Evolutionary conservation across 2,797 vertebrate genomes (phyloP).

Genomic region (Molossus alvarezi): DNA sequence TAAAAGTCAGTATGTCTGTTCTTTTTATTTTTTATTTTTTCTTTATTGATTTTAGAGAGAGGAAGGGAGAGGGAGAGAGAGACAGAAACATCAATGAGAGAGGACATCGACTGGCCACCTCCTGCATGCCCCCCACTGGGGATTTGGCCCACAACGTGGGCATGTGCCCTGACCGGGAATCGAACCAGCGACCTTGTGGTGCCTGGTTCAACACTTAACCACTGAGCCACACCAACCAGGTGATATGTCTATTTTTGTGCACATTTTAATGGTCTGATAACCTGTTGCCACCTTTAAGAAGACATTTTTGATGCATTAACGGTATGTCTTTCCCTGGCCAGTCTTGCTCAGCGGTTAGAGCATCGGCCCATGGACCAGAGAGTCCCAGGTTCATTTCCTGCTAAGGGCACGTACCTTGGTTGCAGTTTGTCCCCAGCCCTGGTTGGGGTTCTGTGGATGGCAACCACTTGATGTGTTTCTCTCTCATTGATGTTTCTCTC

Average conservation of each 20-base stretch:
- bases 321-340: not conserved
- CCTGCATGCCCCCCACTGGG: not conserved
- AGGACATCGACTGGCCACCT: not conserved
- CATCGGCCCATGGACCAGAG: too few relatives aligned
- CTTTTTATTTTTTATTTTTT: not conserved
- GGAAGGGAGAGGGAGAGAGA: not conserved
- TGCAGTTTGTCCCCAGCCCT: too few relatives aligned
- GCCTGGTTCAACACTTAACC: not conserved
- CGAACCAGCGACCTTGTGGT: not conserved
- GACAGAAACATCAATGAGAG: not conserved
- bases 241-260: constrained; percentile 12
- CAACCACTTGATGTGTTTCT: too few relatives aligned
- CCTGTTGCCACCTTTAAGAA: constrained; percentile 16
- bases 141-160: not conserved
- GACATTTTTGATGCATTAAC: constrained; percentile 47
- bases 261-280: not conserved
- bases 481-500: too few relatives aligned
- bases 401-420: too few relatives aligned
- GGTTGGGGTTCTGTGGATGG: too few relatives aligned
- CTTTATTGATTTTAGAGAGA: not conserved
- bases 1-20: constrained; percentile 40
- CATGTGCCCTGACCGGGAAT: not conserved
- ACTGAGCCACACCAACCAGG: not conserved
- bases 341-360: too few relatives aligned
- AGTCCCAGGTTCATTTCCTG: too few relatives aligned